Conservation (phyloP, 2,888 invertebrate genomes). For the Panzeria rudis region DNA sequence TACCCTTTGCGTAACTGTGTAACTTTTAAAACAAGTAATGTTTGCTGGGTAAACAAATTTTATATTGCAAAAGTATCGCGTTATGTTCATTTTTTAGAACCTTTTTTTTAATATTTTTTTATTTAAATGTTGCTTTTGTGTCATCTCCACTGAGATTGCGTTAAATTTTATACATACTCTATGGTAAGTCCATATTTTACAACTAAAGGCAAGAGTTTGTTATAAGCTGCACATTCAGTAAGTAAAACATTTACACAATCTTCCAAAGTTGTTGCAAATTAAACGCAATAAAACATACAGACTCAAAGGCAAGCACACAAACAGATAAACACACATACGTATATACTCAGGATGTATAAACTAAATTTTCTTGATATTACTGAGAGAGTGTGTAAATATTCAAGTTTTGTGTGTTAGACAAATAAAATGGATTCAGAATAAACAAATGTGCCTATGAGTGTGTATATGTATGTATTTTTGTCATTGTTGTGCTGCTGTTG, state of each 20-base stretch:
- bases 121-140: background rate
- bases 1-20: too few species aligned
- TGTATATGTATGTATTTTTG: background rate
- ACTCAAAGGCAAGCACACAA: background rate
- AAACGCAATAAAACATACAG: slow-evolving; percentile 10
- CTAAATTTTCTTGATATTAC: slow-evolving; percentile 9
- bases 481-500: background rate
- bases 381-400: slow-evolving; percentile 6
- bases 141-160: slow-evolving; percentile 7
- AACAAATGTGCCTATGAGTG: slow-evolving; percentile 35
- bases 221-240: slow-evolving; percentile 9
- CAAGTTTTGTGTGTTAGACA: background rate
- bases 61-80: too few species aligned
- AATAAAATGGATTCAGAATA: slow-evolving; percentile 56
- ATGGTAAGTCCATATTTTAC: slow-evolving; percentile 1
- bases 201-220: slow-evolving; percentile 31
- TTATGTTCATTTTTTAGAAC: background rate
- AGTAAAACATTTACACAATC: slow-evolving; percentile 1
- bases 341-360: background rate
- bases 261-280: slow-evolving; percentile 41
- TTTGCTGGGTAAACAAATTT: too few species aligned
- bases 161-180: slow-evolving; percentile 6
- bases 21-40: too few species aligned
- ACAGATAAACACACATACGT: background rate
- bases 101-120: background rate